Evolutionary conservation across 1,140 invertebrate species (phyloP), one percentile per base, ranked within the genome.

Genomic region (Cephus cinctus): DNA sequence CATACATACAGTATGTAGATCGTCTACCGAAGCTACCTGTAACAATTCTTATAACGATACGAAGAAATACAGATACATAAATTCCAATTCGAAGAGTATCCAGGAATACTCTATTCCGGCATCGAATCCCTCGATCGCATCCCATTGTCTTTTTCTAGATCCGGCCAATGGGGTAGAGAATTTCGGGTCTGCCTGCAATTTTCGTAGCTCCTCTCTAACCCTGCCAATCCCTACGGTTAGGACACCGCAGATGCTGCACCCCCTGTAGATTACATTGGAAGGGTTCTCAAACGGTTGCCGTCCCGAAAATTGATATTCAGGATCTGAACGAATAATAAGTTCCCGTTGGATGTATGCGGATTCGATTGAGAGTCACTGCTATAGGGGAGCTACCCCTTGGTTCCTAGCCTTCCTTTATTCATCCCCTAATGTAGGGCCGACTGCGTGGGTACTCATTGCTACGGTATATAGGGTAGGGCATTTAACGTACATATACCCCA

Each of bases 371-470:
- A 12, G 44, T 38, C 47, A 11, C 42, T 44, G 49, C 32, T 15
- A 27, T 51, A 34, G 44, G 59, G 55, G 52, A 46, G 45, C 36
- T 43, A 39, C 57, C 66, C 52, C 61, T 61, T 43, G 40, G n/a
- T n/a, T 27, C 25, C 6, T n/a, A 54, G 50, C 57, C 39, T 64
- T 61, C 59, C 55, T 62, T 65, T 67, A 67, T 67, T 69, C 61
- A 69, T 67, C 57, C 61, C 60, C 57, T 58, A 57, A 56, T 61
- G 52, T 54, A 55, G 52, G 52, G 36, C 49, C 60, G 34, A 44
- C 31, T 47, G 44, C 49, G 50, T 47, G 43, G 50, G 31, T 38
- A 48, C 41, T 58, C n/a, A n/a, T n/a, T n/a, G n/a, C n/a, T n/a
- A n/a, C n/a, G n/a, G n/a, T n/a, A n/a, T n/a, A n/a, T n/a, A n/a